Percentiles rank a stretch among this genome's conserved stretches.
phyloP scores from a whole-genome alignment of 2,888 invertebrate genomes.

The Agriopis marginaria region DNA sequence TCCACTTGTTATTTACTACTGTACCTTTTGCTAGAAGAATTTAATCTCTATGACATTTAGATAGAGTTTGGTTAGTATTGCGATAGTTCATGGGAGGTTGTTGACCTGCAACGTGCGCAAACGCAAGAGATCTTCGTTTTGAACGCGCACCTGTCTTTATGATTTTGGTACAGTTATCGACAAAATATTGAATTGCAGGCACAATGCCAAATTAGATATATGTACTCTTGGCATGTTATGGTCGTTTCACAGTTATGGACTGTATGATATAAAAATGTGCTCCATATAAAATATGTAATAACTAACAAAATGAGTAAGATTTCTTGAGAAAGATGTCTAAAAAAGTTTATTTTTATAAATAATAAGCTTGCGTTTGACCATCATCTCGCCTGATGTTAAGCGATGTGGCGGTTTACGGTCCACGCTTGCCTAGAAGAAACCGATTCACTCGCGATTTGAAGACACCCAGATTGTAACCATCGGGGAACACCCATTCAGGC shows the following conservation, averaged over 20 bases:
- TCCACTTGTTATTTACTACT: slow-evolving; percentile 17
- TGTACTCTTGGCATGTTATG: background rate
- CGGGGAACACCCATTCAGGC: no score
- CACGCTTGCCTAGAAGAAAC: no score
- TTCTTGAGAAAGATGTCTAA: no score
- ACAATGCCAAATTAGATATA: background rate
- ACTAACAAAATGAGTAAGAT: no score
- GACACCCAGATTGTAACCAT: no score
- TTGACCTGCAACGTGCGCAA: slow-evolving; percentile 48
- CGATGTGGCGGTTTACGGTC: no score
- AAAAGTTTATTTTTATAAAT: no score
- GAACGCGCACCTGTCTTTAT: slow-evolving; percentile 47
- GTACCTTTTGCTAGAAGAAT: background rate
- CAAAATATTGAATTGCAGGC: slow-evolving; percentile 11
- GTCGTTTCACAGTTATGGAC: background rate
- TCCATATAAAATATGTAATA: background rate
- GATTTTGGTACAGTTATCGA: slow-evolving; percentile 44
- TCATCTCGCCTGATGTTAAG: no score
- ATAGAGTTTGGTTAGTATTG: slow-evolving; percentile 12
- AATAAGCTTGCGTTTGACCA: no score
- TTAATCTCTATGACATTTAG: background rate
- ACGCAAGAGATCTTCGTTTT: slow-evolving; percentile 59
- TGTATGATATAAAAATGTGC: background rate
- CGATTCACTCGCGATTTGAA: no score
- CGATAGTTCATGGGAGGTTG: slow-evolving; percentile 37